These are phyloP conservation scores for Heliocidaris erythrogramma DNA, from an alignment of 35 echinoderm and acorn worm genomes.

Conservation along the genomic window DNA sequence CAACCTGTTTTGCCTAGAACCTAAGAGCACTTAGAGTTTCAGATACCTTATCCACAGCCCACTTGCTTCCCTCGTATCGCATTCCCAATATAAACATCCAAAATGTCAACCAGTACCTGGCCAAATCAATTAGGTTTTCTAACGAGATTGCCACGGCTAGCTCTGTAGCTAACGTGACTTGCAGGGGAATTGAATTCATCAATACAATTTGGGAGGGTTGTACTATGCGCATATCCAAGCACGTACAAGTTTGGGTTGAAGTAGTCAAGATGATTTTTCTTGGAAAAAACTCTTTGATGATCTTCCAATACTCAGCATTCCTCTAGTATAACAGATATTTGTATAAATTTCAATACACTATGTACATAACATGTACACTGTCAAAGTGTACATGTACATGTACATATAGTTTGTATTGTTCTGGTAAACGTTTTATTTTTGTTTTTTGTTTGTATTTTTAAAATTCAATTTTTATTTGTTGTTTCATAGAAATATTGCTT, in stretches of 20 bases:
- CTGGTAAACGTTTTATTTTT: background rate
- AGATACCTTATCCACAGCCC: background rate
- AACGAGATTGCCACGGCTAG: background rate
- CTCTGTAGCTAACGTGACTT: background rate
- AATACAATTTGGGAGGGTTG: background rate
- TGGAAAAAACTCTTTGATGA: background rate
- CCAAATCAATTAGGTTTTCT: slow-evolving; percentile 18
- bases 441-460: background rate
- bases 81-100: slow-evolving; percentile 18
- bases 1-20: background rate
- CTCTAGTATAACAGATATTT: background rate
- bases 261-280: background rate
- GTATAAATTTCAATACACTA: too few species aligned
- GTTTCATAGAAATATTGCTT: too few species aligned
- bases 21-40: background rate
- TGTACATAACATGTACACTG: too few species aligned
- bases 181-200: slow-evolving; percentile 8
- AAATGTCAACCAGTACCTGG: slow-evolving; percentile 8
- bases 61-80: background rate
- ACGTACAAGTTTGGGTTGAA: background rate
- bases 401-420: background rate
- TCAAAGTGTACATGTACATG: too few species aligned
- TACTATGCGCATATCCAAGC: background rate
- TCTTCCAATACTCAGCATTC: background rate
- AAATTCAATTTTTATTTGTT: too few species aligned